Percentiles rank a stretch among this genome's conserved stretches.
Evolutionary conservation across 2,797 vertebrate genomes (phyloP).

Genomic region (Dendrocincla fuliginosa): DNA sequence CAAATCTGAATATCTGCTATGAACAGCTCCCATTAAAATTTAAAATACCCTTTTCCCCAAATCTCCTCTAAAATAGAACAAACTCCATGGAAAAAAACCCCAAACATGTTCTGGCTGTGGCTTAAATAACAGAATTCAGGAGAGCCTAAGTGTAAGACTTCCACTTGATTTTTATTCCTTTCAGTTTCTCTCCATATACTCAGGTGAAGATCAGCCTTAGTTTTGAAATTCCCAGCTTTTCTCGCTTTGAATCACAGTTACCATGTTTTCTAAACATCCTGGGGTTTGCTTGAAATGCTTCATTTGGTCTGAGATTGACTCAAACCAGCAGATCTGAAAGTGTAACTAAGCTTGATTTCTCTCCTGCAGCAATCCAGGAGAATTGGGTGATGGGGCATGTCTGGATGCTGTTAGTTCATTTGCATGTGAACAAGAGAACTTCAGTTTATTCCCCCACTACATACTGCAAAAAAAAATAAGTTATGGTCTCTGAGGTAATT

Average conservation of each 20-base stretch:
- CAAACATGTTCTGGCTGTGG: neutral
- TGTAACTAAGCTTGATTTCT: neutral
- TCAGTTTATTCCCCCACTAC: neutral
- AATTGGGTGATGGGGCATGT: neutral
- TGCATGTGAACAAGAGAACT: neutral
- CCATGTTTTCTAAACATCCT: neutral
- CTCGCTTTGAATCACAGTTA: neutral
- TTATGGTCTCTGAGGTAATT: neutral
- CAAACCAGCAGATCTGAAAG: neutral
- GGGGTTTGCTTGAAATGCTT: neutral
- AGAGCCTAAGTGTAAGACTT: neutral
- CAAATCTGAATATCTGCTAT: neutral
- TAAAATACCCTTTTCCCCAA: neutral
- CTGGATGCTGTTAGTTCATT: neutral
- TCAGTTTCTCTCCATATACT: neutral
- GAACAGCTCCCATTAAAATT: neutral
- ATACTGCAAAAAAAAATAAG: neutral
- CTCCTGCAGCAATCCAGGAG: neutral
- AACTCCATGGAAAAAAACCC: accelerated
- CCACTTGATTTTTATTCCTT: neutral
- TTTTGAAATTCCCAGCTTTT: neutral
- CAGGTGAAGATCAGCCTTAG: neutral
- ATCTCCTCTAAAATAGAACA: neutral
- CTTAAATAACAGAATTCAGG: neutral
- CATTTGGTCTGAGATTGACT: neutral